Base-by-base conservation (phyloP, 1,140 invertebrate species). In the Cryptotermes secundus region DNA sequence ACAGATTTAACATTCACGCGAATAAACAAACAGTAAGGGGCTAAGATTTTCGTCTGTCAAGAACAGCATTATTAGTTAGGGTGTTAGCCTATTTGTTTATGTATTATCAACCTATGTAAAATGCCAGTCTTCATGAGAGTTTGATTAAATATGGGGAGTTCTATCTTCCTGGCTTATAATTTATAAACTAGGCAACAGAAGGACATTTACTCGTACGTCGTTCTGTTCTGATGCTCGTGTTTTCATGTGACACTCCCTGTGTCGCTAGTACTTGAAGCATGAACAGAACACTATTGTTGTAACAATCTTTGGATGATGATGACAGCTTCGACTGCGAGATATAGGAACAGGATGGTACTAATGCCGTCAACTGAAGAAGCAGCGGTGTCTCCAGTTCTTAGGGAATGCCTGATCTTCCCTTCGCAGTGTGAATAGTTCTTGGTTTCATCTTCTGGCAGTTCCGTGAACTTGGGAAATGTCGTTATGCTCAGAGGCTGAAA, bases 381-480 rank as follows among this genome's bases (percentile, higher is more conserved):
- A 31, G 59, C 26, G 14, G 2, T 31, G n/a, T 72, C 9, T 9
- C n/a, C 59, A 72, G 2, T 72, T 10, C 59, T 31, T 14, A 72
- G n/a, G 16, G n/a, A 72, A 31, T 72, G 26, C 9, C n/a, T 9
- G 59, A 72, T 31, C n/a, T 72, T 72, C 59, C 59, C 59, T 31
- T 72, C 59, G 85, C 90, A 90, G 10, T 38, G 45, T 0, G 89
- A 88, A 2, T 86, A 85, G 72, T 90, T 89, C 1, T 65, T 83
- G 84, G 89, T 89, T 59, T 90, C 89, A 87, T 90, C 90, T 85
- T 22, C 87, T 85, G 22, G 82, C 80, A 19, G 86, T 83, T 81
- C 80, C 80, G 80, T 38, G 34, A 81, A 81, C 22, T 81, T 81
- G 26, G 80, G 80, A 34, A 81, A 81, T 38, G 22, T 36, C 2